Conservation (phyloP, 2,888 invertebrate genomes). For the Sarcophaga variegata region DNA sequence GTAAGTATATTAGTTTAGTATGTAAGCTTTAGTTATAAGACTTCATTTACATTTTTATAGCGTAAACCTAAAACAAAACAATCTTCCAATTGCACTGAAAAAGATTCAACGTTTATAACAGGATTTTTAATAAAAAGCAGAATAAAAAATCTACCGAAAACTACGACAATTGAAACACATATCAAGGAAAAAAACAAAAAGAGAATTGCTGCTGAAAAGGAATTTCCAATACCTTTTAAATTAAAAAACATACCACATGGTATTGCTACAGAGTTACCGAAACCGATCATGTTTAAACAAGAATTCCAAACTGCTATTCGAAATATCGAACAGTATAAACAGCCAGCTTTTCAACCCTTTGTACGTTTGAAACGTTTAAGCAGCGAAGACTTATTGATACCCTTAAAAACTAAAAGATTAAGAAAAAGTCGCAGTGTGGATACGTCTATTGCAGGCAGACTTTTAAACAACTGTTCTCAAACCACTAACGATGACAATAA, state of each 20-base stretch:
- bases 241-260: neutral
- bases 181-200: slow-evolving; percentile 7
- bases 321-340: slow-evolving; percentile 14
- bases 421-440: neutral
- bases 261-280: slow-evolving; percentile 38
- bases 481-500: neutral
- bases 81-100: neutral
- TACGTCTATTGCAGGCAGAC: neutral
- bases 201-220: neutral
- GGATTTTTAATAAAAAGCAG: neutral
- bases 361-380: slow-evolving; percentile 64
- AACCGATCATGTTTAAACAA: slow-evolving; percentile 47
- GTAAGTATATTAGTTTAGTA: neutral
- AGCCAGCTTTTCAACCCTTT: slow-evolving; percentile 48
- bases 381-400: slow-evolving; percentile 24
- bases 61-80: slow-evolving; percentile 1
- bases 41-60: slow-evolving; percentile 21
- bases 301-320: slow-evolving; percentile 29
- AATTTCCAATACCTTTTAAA: slow-evolving; percentile 58
- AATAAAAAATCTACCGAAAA: slow-evolving; percentile 28
- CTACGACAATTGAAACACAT: slow-evolving; percentile 2
- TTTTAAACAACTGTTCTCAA: neutral
- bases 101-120: neutral
- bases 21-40: neutral
- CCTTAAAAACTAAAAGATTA: slow-evolving; percentile 3